phyloP scores from a whole-genome alignment of 35 echinoderm and acorn worm genomes.

The Ophioderma brevispina region DNA sequence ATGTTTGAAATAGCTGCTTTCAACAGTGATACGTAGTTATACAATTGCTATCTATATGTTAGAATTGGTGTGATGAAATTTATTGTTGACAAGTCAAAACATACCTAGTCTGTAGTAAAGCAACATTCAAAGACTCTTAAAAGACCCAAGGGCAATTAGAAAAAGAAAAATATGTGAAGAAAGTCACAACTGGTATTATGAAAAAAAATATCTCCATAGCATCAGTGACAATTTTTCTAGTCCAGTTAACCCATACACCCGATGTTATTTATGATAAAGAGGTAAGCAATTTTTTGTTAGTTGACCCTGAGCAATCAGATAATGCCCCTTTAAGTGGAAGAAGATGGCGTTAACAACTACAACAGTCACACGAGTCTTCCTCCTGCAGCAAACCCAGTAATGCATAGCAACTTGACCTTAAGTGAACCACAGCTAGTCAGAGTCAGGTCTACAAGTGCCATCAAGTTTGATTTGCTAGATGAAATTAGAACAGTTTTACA shows the following conservation, averaged over 20 bases:
- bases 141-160: background rate
- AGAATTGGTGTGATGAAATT: too few relatives aligned
- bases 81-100: too few relatives aligned
- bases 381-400: background rate
- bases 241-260: background rate
- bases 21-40: too few relatives aligned
- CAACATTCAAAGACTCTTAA: background rate
- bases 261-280: too few relatives aligned
- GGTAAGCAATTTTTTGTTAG: background rate
- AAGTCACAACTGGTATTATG: background rate
- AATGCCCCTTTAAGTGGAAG: conserved; percentile 5
- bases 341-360: background rate
- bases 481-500: background rate
- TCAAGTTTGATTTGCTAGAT: background rate
- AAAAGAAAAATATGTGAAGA: background rate
- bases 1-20: too few relatives aligned
- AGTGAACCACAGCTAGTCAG: background rate
- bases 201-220: background rate
- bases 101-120: too few relatives aligned
- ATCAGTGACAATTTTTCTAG: background rate
- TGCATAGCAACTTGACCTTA: background rate
- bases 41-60: too few relatives aligned
- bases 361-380: background rate
- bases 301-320: background rate
- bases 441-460: background rate